These are phyloP conservation scores for Motacilla alba DNA, from an alignment of 2,113 vertebrate genomes.

Conservation along the genomic window DNA sequence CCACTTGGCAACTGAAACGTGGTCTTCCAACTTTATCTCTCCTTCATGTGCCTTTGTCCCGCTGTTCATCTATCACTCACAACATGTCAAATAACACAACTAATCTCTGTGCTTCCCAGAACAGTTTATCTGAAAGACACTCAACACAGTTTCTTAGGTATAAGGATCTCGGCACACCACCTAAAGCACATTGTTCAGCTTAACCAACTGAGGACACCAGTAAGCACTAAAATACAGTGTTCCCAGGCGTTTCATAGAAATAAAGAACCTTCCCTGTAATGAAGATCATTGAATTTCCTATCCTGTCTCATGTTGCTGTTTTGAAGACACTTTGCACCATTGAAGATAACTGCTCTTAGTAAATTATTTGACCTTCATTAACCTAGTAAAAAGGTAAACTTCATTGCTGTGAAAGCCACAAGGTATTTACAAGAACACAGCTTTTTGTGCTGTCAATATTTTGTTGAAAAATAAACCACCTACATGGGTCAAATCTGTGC, in stretches of 20 bases:
- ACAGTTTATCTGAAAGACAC: constrained; percentile 72
- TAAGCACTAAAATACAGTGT: not conserved
- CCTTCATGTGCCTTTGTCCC: constrained; percentile 74
- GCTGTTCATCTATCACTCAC: constrained; percentile 68
- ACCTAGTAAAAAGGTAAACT: not conserved
- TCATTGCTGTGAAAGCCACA: not conserved
- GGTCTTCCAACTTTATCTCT: constrained; percentile 70
- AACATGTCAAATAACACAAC: constrained; percentile 72
- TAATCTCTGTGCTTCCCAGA: constrained; percentile 78
- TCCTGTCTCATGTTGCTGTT: not conserved
- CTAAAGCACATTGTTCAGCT: not conserved
- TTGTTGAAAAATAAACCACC: not conserved
- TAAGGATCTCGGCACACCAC: constrained; percentile 37
- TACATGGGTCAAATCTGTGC: not conserved
- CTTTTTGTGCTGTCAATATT: not conserved
- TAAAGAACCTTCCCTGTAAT: not conserved
- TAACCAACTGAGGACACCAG: not conserved
- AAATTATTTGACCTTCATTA: not conserved
- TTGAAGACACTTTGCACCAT: not conserved
- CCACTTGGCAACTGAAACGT: constrained; percentile 39
- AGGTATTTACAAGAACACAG: not conserved
- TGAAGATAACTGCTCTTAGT: not conserved
- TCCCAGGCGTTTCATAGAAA: not conserved
- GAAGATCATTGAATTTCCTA: not conserved
- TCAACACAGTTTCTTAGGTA: constrained; percentile 62